phyloP scores from a whole-genome alignment of 1,140 invertebrate species.

The Chionoecetes opilio region DNA sequence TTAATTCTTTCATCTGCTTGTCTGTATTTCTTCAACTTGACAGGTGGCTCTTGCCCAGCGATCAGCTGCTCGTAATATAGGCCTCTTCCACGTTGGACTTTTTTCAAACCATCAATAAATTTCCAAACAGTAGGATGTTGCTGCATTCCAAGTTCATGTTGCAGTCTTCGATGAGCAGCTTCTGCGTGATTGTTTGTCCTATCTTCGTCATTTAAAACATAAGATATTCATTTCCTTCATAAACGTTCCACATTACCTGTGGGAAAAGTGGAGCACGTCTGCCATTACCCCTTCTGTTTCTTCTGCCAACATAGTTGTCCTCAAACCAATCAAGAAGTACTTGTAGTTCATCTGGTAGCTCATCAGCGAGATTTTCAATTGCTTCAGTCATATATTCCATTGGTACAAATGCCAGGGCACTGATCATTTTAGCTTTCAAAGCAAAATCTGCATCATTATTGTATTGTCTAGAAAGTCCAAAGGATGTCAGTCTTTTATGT shows the following conservation, averaged over 20 bases:
- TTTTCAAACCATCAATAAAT: constrained; percentile 63
- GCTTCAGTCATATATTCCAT: constrained; percentile 54
- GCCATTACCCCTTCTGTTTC: neutral
- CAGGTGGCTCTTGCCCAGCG: constrained; percentile 20
- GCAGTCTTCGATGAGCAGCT: constrained; percentile 53
- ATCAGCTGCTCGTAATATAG: constrained; percentile 57
- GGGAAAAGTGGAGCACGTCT: constrained; percentile 58
- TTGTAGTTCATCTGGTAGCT: constrained; percentile 62
- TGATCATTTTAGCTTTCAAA: constrained; percentile 57
- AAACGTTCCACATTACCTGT: constrained; percentile 56
- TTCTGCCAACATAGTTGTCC: constrained; percentile 47
- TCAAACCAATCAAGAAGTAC: constrained; percentile 61
- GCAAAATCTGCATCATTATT: constrained; percentile 61
- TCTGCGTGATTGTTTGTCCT: constrained; percentile 63
- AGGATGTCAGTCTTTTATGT: constrained; percentile 49
- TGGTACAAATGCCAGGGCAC: constrained; percentile 50
- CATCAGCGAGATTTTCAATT: constrained; percentile 59
- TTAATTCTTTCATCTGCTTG: constrained; percentile 55
- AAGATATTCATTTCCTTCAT: neutral
- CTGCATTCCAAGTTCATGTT: constrained; percentile 59
- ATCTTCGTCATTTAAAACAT: constrained; percentile 49
- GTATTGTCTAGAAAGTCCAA: constrained; percentile 51
- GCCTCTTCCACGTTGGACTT: constrained; percentile 48
- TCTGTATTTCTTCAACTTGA: constrained; percentile 55
- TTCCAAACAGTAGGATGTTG: constrained; percentile 62